Percentiles rank a stretch among this genome's conserved stretches.
Evolutionary conservation across 2,797 vertebrate genomes (phyloP).

Genomic region (Delichon dasypus): DNA sequence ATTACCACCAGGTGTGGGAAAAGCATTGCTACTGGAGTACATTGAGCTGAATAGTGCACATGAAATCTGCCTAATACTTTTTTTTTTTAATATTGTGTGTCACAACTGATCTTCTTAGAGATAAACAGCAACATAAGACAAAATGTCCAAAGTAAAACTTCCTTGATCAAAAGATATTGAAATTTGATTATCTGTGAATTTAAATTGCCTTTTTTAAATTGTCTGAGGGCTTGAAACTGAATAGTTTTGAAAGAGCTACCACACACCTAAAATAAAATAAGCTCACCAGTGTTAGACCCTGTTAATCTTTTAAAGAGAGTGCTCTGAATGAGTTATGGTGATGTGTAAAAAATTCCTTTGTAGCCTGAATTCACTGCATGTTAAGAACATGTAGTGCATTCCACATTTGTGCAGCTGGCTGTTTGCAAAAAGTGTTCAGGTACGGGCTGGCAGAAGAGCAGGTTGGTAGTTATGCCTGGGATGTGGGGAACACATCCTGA

Average conservation of each 20-base stretch:
- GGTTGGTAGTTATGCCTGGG: background rate
- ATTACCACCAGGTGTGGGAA: background rate
- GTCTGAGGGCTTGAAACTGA: background rate
- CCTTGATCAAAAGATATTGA: background rate
- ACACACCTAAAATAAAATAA: background rate
- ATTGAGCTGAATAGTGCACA: background rate
- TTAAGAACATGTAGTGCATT: background rate
- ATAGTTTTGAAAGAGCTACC: background rate
- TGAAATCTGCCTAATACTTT: background rate
- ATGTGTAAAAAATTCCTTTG: background rate
- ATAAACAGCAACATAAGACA: background rate
- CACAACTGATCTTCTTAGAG: background rate
- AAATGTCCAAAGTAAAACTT: background rate
- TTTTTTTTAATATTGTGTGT: background rate
- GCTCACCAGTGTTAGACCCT: background rate
- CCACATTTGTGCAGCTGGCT: background rate
- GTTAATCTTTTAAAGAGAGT: background rate
- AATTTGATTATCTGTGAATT: background rate
- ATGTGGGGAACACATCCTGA: background rate
- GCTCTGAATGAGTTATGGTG: background rate
- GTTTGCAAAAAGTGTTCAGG: background rate
- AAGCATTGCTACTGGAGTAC: background rate
- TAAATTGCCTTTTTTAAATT: background rate
- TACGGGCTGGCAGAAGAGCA: background rate
- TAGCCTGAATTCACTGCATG: background rate